Conservation (phyloP, 30 jellyfish, hydroid and myxozoan species). For the Cassiopea xamachana region DNA sequence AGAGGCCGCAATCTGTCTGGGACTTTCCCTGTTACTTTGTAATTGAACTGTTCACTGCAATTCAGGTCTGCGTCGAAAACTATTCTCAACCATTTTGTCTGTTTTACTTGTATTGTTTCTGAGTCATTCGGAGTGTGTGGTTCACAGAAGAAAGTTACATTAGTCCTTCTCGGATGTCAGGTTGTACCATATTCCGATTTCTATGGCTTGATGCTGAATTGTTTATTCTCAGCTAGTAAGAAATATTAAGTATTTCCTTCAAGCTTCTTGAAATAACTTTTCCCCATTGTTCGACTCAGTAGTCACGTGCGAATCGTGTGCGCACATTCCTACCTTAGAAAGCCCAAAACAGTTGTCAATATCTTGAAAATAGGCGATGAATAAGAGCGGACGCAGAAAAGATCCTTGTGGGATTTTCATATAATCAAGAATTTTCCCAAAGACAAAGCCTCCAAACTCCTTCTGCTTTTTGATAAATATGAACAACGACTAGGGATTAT, state of each 20-base stretch:
- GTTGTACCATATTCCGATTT: neutral
- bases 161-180: slow-evolving; percentile 7
- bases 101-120: neutral
- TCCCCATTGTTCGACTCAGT: neutral
- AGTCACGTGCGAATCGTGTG: slow-evolving; percentile 32
- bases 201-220: neutral
- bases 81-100: neutral
- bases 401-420: slow-evolving; percentile 52
- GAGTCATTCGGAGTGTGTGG: neutral
- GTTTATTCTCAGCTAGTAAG: slow-evolving; percentile 30
- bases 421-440: no score
- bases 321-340: slow-evolving; percentile 12
- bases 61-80: neutral
- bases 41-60: neutral
- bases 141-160: neutral
- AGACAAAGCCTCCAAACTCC: no score
- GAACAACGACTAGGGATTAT: no score
- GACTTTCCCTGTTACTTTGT: neutral
- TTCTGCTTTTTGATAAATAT: no score
- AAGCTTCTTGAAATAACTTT: neutral
- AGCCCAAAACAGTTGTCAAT: slow-evolving; percentile 23
- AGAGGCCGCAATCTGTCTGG: neutral
- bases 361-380: slow-evolving; percentile 28
- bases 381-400: slow-evolving; percentile 42
- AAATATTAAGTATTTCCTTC: neutral